phyloP scores from a whole-genome alignment of 2,797 vertebrate species.

The Synanceia verrucosa region DNA sequence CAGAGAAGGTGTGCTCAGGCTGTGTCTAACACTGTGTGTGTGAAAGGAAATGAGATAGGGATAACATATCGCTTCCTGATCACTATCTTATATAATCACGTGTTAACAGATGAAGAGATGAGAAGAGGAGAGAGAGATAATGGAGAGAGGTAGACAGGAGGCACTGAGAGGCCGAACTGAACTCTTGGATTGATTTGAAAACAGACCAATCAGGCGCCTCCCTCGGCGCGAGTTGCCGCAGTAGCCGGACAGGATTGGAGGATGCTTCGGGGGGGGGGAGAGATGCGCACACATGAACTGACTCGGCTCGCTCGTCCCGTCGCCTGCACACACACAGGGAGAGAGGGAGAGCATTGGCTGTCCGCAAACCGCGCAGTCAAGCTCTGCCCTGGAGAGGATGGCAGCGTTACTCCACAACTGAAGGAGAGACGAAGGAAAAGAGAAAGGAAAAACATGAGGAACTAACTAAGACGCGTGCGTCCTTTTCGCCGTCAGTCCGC shows the following conservation, averaged over 20 bases:
- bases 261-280: constrained; percentile 54
- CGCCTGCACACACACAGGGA: constrained; percentile 54
- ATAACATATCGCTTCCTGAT: constrained; percentile 69
- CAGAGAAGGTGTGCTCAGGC: neutral
- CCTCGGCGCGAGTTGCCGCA: constrained; percentile 78
- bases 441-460: constrained; percentile 33
- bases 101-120: constrained; percentile 72
- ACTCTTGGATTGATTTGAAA: constrained; percentile 57
- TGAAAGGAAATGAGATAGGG: constrained; percentile 47
- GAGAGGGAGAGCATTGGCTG: constrained; percentile 65
- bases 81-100: constrained; percentile 75
- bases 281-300: constrained; percentile 49
- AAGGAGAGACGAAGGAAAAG: constrained; percentile 15
- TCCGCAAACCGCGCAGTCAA: constrained; percentile 63
- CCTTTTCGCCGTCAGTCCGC: constrained; percentile 61
- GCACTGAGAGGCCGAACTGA: constrained; percentile 48
- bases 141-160: constrained; percentile 41
- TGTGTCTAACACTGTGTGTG: neutral
- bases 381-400: constrained; percentile 69
- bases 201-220: constrained; percentile 83
- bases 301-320: constrained; percentile 46
- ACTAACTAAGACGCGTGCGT: constrained; percentile 51
- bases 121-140: constrained; percentile 46
- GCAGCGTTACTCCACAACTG: constrained; percentile 20
- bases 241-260: constrained; percentile 81